Evolutionary conservation across 2,797 vertebrate species (phyloP), one percentile per base, ranked within the genome.

Genomic region (Phylloscopus collybita): DNA sequence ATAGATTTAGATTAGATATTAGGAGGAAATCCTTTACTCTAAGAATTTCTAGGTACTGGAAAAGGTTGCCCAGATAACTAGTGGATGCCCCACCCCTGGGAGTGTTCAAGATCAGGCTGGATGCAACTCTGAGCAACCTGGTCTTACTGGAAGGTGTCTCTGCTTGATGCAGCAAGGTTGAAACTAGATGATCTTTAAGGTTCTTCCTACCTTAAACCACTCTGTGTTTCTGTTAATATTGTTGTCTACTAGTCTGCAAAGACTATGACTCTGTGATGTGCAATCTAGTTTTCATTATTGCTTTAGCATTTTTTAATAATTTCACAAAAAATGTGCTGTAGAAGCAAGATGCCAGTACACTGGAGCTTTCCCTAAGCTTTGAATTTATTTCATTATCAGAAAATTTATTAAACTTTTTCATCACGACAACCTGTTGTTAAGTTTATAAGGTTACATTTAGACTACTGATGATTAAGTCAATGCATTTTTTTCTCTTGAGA

Each of bases 121-220:
- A 61, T 23, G 42, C 4, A 16, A 26, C 15, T 56, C 45, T 49
- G 34, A 56, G 18, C 2, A 56, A 27, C 4, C 6, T 29, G 16
- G 7, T 27, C 42, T 44, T 17, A 7, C 12, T 27, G 16, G 22
- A 49, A 42, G 11, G 2, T 15, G 11, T 29, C 9, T 34, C 36
- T n/a, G 11, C 11, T 13, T 0, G 0, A 30, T 13, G 23, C 6
- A 13, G 23, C 9, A 9, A 57, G 16, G 11, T 11, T 5, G 4
- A 44, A 70, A 22, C 13, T 15, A 9, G 8, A 34, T 11, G 10
- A 57, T 15, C 17, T 38, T 50, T 38, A 29, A 38, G 10, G 12
- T 16, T 51, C 20, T 42, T 57, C 57, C 36, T 16, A 57, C 15
- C 4, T 5, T 32, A 44, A 57, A 40, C 8, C 2, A 11, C 10